Evolutionary conservation across 2,888 invertebrate species (phyloP).

Genomic region (Cheilosia vernalis): DNA sequence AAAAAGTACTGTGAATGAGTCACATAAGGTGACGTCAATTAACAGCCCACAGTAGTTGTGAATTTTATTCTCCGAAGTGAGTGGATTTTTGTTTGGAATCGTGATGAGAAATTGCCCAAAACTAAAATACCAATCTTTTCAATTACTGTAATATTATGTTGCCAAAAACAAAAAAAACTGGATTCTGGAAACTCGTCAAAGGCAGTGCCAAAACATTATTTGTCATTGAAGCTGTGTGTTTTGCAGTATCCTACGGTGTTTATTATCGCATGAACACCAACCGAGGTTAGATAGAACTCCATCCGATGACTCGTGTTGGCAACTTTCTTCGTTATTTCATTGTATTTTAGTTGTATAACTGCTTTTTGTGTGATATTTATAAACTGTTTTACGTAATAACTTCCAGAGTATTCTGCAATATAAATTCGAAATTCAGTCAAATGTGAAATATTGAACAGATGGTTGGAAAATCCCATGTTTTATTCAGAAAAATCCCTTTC

Average conservation of each 20-base stretch:
- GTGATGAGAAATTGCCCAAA: conserved; percentile 29
- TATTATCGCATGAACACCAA: conserved; percentile 89
- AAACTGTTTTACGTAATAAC: conserved; percentile 37
- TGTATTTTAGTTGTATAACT: conserved; percentile 14
- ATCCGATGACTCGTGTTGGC: neutral
- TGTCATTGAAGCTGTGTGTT: conserved; percentile 85
- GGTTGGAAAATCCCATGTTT: conserved; percentile 27
- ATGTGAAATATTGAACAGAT: conserved; percentile 44
- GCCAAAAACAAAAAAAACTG: conserved; percentile 86
- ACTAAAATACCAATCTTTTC: conserved; percentile 1
- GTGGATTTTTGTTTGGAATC: neutral
- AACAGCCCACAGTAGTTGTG: neutral
- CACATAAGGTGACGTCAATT: conserved; percentile 53
- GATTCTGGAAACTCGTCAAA: conserved; percentile 84
- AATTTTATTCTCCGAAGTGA: conserved; percentile 14
- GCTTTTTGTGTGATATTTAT: neutral
- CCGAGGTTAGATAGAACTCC: conserved; percentile 85
- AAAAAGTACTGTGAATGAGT: conserved; percentile 65
- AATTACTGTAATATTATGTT: conserved; percentile 86
- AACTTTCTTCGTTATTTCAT: conserved; percentile 3
- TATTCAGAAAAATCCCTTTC: conserved; percentile 37
- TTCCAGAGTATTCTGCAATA: conserved; percentile 13
- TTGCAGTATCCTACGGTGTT: conserved; percentile 86
- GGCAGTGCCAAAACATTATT: conserved; percentile 85
- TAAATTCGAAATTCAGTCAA: conserved; percentile 3